These are phyloP conservation scores for Stomatorhinus ivindoensis DNA, from an alignment of 2,113 vertebrate genomes.

Conservation along the genomic window DNA sequence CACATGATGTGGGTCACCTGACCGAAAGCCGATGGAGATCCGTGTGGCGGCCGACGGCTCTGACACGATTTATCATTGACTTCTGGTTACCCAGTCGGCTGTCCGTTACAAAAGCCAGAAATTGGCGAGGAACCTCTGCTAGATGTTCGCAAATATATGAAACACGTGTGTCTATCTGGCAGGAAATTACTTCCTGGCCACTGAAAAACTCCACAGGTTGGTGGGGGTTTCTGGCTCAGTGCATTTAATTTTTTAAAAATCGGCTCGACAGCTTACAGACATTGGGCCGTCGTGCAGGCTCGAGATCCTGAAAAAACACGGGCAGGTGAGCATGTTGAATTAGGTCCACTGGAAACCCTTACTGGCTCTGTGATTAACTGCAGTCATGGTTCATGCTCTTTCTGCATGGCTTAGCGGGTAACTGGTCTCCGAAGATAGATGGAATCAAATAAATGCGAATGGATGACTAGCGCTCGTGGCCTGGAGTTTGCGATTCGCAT, in stretches of 20 bases:
- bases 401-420: neutral
- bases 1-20: neutral
- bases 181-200: constrained; percentile 2
- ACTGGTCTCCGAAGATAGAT: neutral
- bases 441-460: neutral
- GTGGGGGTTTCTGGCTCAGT: constrained; percentile 24
- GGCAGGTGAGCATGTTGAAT: constrained; percentile 15
- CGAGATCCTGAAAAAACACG: constrained; percentile 16
- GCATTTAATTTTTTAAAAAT: constrained; percentile 23
- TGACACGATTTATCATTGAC: constrained; percentile 16
- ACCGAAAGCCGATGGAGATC: constrained; percentile 2
- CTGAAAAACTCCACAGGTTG: constrained; percentile 22
- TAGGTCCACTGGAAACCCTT: neutral
- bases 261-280: constrained; percentile 26
- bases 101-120: constrained; percentile 17
- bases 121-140: constrained; percentile 18
- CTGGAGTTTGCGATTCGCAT: neutral
- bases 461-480: neutral
- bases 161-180: constrained; percentile 36
- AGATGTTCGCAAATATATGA: constrained; percentile 34
- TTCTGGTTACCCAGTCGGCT: constrained; percentile 24
- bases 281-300: constrained; percentile 6
- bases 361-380: neutral
- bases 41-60: constrained; percentile 20
- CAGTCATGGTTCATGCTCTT: constrained; percentile 11